Base-by-base conservation (phyloP, 2,113 vertebrate species). In the Rhinopithecus roxellana region DNA sequence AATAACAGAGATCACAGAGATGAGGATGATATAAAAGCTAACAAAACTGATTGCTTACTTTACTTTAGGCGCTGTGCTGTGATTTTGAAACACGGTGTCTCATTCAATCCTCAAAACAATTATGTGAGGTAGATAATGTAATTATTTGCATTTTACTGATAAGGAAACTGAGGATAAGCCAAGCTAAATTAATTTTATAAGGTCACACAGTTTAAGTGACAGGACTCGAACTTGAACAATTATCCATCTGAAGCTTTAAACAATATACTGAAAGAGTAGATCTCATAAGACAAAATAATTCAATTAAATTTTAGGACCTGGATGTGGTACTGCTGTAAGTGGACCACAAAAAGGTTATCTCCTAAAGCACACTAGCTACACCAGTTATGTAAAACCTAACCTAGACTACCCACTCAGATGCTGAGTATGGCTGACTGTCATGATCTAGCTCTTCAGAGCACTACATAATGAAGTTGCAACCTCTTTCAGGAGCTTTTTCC, bases 21-120 rank as follows among this genome's bases (percentile, higher is more conserved):
- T 61, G 10, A 87, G 45, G 11, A 70, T 94, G 35, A 67, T 77
- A 52, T 55, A 78, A 89, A 91, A 61, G 25, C 11, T 40, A 84
- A 90, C 32, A 52, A 90, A 89, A 77, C 48, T 32, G 4, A 86
- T 23, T 67, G 17, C 13, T 95, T 95, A 86, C 67, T 61, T n/a
- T 81, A 77, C 32, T 61, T 45, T n/a, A 95, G 52, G 5, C 11
- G 74, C 59, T 93, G 55, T 91, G n/a, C 4, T 94, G n/a, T 89
- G 30, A 82, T 14, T n/a, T 95, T 90, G 52, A 86, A 10, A 78
- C 8, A 50, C 22, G 9, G 35, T 70, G 40, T 75, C 10, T 82
- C 72, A 92, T 77, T 93, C 79, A 90, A 94, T 83, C 57, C 32
- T 92, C n/a, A 77, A 92, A 83, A 86, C 25, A 92, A 84, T 95